Conservation (phyloP, 2,888 invertebrate genomes). For the Sialis fuliginosa region DNA sequence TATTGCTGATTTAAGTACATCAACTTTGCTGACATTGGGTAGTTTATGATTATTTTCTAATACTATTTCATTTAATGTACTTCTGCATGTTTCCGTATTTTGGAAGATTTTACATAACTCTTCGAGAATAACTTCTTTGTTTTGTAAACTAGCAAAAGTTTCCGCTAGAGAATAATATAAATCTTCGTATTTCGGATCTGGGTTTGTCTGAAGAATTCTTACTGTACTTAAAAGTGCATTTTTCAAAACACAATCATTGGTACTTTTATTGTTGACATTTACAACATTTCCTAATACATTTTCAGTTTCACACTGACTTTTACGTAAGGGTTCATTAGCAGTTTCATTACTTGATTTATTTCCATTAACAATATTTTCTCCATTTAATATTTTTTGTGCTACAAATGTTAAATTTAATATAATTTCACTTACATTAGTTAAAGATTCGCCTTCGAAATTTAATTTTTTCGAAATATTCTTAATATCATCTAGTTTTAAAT, state of each 20-base stretch:
- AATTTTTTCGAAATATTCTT: slow-evolving; percentile 7
- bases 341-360: not conserved
- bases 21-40: slow-evolving; percentile 37
- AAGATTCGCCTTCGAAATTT: slow-evolving; percentile 8
- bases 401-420: not conserved
- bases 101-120: slow-evolving; percentile 21
- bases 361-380: not conserved
- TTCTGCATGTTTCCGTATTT: slow-evolving; percentile 20
- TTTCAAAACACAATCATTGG: slow-evolving; percentile 17
- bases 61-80: slow-evolving; percentile 15
- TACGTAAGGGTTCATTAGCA: not conserved
- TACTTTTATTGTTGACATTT: not conserved
- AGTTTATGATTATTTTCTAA: slow-evolving; percentile 32
- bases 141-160: slow-evolving; percentile 19
- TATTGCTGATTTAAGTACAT: slow-evolving; percentile 39
- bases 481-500: slow-evolving; percentile 14
- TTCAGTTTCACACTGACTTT: not conserved
- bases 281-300: not conserved
- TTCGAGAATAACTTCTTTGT: slow-evolving; percentile 16
- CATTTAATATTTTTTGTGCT: not conserved
- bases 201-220: slow-evolving; percentile 23
- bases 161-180: slow-evolving; percentile 21
- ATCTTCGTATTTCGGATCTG: slow-evolving; percentile 22
- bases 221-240: slow-evolving; percentile 23
- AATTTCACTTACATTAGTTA: slow-evolving; percentile 7